These are phyloP conservation scores for Mormyrops attenuatus DNA, from an alignment of 2,797 vertebrate genomes.

Conservation along the genomic window DNA sequence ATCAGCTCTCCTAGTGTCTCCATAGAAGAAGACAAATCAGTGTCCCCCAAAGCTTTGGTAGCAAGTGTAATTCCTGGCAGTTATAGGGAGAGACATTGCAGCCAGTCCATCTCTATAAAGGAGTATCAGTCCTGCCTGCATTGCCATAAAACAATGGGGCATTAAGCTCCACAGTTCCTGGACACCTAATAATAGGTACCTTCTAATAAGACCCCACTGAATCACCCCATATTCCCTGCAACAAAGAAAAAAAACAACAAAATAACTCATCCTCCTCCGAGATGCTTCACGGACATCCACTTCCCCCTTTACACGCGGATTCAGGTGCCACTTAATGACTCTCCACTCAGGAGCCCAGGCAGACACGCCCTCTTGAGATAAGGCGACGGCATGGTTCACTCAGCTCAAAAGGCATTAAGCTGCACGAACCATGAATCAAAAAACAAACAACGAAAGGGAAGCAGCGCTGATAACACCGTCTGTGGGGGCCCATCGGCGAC, in stretches of 20 bases:
- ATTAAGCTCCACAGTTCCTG: not conserved
- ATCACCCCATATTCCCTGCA: not conserved
- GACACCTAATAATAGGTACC: not conserved
- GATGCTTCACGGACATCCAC: not conserved
- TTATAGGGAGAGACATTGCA: not conserved
- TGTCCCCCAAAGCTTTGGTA: not conserved
- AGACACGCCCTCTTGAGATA: slow-evolving; percentile 10
- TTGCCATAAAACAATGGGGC: not conserved
- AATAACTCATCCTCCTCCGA: not conserved
- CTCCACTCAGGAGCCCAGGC: not conserved
- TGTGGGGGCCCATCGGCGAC: not conserved
- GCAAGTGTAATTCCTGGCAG: not conserved
- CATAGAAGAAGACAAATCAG: not conserved
- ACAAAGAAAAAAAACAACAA: not conserved
- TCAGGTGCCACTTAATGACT: not conserved
- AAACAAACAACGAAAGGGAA: not conserved
- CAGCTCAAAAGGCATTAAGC: not conserved
- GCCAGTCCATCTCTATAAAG: not conserved
- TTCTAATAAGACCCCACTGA: not conserved
- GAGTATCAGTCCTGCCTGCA: not conserved
- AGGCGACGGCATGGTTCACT: not conserved
- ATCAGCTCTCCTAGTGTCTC: not conserved
- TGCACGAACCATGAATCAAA: not conserved
- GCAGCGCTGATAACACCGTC: not conserved
- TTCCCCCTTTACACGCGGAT: not conserved